Evolutionary conservation across 2,888 invertebrate species (phyloP).

Genomic region (Leptopilina drosophilae): DNA sequence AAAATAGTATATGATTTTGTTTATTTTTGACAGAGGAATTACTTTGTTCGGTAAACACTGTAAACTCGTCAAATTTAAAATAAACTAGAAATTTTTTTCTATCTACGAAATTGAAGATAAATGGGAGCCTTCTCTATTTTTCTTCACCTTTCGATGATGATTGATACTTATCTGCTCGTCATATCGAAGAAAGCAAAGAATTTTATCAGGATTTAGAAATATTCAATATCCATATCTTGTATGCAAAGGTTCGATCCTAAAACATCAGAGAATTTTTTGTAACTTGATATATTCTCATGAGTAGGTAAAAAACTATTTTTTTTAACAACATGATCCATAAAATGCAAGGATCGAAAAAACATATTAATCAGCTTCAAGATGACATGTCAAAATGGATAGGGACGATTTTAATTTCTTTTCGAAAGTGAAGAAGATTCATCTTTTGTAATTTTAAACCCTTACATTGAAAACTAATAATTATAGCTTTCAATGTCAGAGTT

Average conservation of each 20-base stretch:
- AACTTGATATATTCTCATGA: not conserved
- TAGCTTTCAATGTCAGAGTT: too few species aligned
- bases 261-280: constrained; percentile 5
- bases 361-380: not conserved
- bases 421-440: not conserved
- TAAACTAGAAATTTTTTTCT: constrained; percentile 3
- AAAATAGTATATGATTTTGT: too few species aligned
- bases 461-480: too few species aligned
- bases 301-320: not conserved
- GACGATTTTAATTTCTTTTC: not conserved
- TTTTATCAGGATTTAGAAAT: constrained; percentile 29
- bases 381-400: not conserved
- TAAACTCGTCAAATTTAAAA: not conserved
- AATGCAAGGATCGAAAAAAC: not conserved
- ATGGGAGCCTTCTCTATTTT: too few species aligned
- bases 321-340: not conserved
- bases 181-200: constrained; percentile 14
- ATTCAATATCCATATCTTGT: not conserved
- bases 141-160: constrained; percentile 41
- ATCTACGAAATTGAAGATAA: too few species aligned
- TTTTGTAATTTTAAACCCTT: too few species aligned
- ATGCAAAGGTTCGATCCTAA: not conserved
- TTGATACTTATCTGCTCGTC: constrained; percentile 32
- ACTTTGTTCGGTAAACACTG: not conserved
- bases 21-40: too few species aligned